phyloP scores from a whole-genome alignment of 2,113 vertebrate genomes.

The Maylandia zebra region DNA sequence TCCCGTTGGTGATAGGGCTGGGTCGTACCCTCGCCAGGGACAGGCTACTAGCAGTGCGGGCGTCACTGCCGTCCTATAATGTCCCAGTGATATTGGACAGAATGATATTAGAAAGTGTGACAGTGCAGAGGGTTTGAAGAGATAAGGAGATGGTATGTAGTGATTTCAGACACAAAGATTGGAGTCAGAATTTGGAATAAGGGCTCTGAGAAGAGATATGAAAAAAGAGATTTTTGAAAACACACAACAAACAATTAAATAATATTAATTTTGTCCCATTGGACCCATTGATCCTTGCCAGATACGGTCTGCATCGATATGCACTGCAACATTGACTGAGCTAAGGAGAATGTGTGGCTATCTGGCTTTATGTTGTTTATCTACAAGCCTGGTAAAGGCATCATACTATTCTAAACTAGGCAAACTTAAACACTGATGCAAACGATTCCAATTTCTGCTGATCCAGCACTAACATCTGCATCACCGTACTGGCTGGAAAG shows the following conservation, averaged over 20 bases:
- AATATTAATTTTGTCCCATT: not conserved
- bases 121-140: not conserved
- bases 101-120: not conserved
- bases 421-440: not conserved
- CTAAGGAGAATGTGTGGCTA: rapidly evolving
- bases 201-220: not conserved
- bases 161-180: not conserved
- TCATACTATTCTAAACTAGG: not conserved
- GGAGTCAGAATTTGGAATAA: not conserved
- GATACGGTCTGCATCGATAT: not conserved
- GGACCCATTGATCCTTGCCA: not conserved
- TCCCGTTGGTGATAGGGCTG: conserved; percentile 83
- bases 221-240: not conserved
- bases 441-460: not conserved
- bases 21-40: conserved; percentile 85
- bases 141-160: not conserved
- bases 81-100: not conserved
- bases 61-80: conserved; percentile 74
- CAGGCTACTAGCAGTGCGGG: conserved; percentile 76
- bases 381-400: not conserved
- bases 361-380: not conserved
- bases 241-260: not conserved
- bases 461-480: not conserved
- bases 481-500: not conserved
- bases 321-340: not conserved